A percentile compares a stretch with the other conserved stretches of the same genome.
Conservation (phyloP, 1,140 invertebrate genomes). For the Sarcophaga bullata region DNA sequence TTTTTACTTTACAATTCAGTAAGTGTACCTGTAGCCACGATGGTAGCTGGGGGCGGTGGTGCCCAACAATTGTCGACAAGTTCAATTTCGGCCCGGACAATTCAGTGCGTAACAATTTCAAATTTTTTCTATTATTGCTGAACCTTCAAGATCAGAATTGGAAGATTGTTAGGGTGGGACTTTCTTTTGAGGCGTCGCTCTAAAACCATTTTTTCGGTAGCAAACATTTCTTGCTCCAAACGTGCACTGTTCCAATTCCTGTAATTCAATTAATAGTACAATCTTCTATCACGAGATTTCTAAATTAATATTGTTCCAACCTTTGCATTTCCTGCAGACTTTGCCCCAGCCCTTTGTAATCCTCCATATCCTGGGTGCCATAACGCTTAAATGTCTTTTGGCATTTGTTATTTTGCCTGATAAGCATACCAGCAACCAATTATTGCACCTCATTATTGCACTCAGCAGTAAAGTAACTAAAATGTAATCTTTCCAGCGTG, state of each 20-base stretch:
- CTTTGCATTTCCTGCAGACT: constrained; percentile 85
- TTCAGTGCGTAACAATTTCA: constrained; percentile 84
- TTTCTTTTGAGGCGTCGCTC: constrained; percentile 81
- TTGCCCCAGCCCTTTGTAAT: constrained; percentile 87
- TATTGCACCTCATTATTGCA: constrained; percentile 83
- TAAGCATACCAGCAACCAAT: constrained; percentile 92
- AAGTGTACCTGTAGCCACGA: constrained; percentile 93
- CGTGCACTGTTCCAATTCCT: constrained; percentile 63
- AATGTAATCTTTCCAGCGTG: constrained; percentile 87
- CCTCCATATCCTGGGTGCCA: constrained; percentile 95
- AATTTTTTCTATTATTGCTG: constrained; percentile 85
- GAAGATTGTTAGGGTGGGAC: constrained; percentile 75
- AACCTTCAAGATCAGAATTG: constrained; percentile 83
- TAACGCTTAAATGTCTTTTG: constrained; percentile 84
- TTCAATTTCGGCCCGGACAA: constrained; percentile 88
- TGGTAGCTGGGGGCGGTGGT: constrained; percentile 86
- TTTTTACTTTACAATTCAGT: constrained; percentile 92
- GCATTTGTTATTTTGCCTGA: constrained; percentile 88
- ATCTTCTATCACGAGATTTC: not conserved
- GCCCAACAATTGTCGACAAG: constrained; percentile 88
- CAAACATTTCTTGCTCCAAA: constrained; percentile 76
- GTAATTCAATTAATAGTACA: not conserved
- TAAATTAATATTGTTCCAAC: constrained; percentile 53
- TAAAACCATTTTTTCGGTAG: constrained; percentile 83
- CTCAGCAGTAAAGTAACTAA: constrained; percentile 83